phyloP scores from a whole-genome alignment of 2,888 invertebrate species.

The Ophion costatus region DNA sequence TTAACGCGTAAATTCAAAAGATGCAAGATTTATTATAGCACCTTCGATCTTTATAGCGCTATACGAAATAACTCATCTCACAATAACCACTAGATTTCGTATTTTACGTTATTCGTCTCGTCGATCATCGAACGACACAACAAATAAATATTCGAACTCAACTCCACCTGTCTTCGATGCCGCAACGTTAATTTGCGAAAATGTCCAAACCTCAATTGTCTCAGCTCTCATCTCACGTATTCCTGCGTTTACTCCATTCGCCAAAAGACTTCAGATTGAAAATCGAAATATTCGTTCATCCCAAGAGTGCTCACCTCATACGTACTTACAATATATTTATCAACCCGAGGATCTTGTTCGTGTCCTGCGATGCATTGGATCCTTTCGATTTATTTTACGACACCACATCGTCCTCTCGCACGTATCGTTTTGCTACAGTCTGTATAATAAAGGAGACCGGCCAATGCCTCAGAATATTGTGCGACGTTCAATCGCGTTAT shows the following conservation, averaged over 20 bases:
- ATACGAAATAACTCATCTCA: not conserved
- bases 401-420: not conserved
- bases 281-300: not conserved
- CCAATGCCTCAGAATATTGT: constrained; percentile 32
- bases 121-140: not conserved
- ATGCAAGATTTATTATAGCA: not conserved
- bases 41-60: not conserved
- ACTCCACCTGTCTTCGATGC: not conserved
- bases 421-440: constrained; percentile 10
- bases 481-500: constrained; percentile 59
- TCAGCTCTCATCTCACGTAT: not conserved
- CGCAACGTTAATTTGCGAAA: not conserved
- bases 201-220: not conserved
- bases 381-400: constrained; percentile 21
- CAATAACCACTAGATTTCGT: not conserved
- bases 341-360: not conserved
- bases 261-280: not conserved
- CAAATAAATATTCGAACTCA: not conserved
- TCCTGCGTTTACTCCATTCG: not conserved
- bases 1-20: not conserved
- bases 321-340: not conserved
- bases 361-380: not conserved
- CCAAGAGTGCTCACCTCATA: not conserved
- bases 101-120: not conserved
- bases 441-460: constrained; percentile 19